phyloP scores from a whole-genome alignment of 23 tunicate species.

The Styela clava region DNA sequence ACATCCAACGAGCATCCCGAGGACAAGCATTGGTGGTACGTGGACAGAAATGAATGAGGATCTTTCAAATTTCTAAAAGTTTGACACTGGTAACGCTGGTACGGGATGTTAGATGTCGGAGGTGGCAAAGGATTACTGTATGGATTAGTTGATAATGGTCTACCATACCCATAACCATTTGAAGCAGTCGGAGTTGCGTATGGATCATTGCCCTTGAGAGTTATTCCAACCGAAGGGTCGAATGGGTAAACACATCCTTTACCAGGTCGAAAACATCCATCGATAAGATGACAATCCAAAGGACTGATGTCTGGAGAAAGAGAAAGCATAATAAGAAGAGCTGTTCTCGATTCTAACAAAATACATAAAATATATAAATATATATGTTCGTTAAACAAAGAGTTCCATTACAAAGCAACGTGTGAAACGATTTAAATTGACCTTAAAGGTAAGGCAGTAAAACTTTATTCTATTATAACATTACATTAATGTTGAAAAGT shows the following conservation, averaged over 20 bases:
- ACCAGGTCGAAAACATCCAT: constrained; percentile 32
- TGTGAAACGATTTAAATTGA: too few relatives aligned
- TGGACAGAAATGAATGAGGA: constrained; percentile 28
- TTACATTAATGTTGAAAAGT: too few relatives aligned
- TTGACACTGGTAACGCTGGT: constrained; percentile 1
- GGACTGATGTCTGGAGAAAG: constrained; percentile 35
- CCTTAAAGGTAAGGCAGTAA: too few relatives aligned
- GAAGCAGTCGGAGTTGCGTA: background rate
- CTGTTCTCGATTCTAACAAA: too few relatives aligned
- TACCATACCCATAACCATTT: background rate
- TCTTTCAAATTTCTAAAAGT: constrained; percentile 1
- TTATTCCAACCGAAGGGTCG: constrained; percentile 21
- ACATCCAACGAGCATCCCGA: constrained; percentile 45
- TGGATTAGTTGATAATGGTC: background rate
- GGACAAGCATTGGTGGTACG: constrained; percentile 45
- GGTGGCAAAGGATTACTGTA: constrained; percentile 8
- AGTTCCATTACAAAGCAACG: too few relatives aligned
- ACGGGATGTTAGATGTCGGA: constrained; percentile 3
- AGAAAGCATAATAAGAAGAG: background rate
- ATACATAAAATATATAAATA: too few relatives aligned
- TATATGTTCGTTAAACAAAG: too few relatives aligned
- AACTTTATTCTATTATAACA: too few relatives aligned
- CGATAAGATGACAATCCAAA: constrained; percentile 37
- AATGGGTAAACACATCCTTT: constrained; percentile 47
- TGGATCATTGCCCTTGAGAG: constrained; percentile 1